These are phyloP conservation scores for Notolepis coatsorum DNA, from an alignment of 2,797 vertebrate species.

Conservation along the genomic window DNA sequence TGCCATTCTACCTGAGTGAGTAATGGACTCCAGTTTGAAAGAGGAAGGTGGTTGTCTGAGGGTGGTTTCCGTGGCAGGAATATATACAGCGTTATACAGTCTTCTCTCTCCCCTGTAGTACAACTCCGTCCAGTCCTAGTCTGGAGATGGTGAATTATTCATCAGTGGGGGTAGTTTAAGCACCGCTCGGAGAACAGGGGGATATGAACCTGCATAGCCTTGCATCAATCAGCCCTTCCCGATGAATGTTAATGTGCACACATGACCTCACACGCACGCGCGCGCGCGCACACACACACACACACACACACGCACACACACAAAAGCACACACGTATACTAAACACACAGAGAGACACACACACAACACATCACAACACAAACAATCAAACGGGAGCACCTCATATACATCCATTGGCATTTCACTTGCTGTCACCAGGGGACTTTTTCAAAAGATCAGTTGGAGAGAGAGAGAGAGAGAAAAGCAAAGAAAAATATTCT, in stretches of 20 bases:
- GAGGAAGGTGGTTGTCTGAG: constrained; percentile 33
- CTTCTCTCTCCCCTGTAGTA: constrained; percentile 13
- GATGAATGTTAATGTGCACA: too few relatives aligned
- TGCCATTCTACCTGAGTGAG: too few relatives aligned
- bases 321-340: constrained; percentile 6
- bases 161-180: constrained; percentile 58
- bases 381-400: constrained; percentile 13
- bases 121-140: constrained; percentile 49
- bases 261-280: constrained; percentile 20
- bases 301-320: constrained; percentile 1
- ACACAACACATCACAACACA: too few relatives aligned
- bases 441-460: constrained; percentile 39
- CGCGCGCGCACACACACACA: not conserved
- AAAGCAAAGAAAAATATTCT: constrained; percentile 6
- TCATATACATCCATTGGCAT: constrained; percentile 17
- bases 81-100: not conserved
- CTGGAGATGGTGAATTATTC: constrained; percentile 65
- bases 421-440: constrained; percentile 24
- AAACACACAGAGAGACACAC: constrained; percentile 15
- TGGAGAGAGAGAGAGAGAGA: not conserved
- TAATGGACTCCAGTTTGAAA: not conserved
- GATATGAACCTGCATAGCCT: constrained; percentile 51
- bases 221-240: constrained; percentile 59
- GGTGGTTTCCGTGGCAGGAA: constrained; percentile 9
- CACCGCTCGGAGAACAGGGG: constrained; percentile 48